Base-by-base conservation (phyloP, 2,888 invertebrate genomes). In the Drosophila monieri region DNA sequence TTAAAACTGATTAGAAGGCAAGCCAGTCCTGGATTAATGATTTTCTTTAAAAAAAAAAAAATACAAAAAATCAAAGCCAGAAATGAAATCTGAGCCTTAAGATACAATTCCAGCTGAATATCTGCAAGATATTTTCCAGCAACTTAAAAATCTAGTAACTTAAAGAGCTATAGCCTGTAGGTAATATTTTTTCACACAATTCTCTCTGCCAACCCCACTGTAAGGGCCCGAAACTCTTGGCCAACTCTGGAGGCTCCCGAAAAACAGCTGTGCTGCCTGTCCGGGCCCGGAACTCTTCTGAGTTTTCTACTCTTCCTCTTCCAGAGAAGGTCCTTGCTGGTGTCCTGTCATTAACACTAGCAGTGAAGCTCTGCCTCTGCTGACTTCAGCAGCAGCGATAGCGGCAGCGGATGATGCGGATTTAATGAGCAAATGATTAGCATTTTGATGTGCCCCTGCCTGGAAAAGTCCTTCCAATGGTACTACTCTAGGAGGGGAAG, bases 401-500 rank as follows among this genome's bases (percentile, higher is more conserved):
- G 25, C 65, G 23, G 23, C 56, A 47, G 49, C 56, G 47, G 59
- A 71, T 84, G 83, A 84, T 84, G 83, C 77, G 77, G 74, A 75
- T 85, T 83, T 84, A 88, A 84, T 85, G 84, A 83, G 80, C 74
- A 83, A 72, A 79, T 88, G 78, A 88, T 85, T 88, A 80, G 78
- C 80, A 83, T 85, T 74, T 79, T 73, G 44, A 72, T 61, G 55
- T 64, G 25, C 14, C 37, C 37, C 30, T 10, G 35, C 27, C 6
- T 27, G 14, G 4, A 37, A n/a, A 59, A 39, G 12, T 47, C 37
- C 37, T 15, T 21, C 9, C 3, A 37, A 59, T 27, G 12, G 59
- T 43, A 10, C 51, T n/a, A 27, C 21, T 43, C 12, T n/a, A 32
- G 30, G 21, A 21, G 65, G 1, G 23, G 37, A 51, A 44, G 46